Evolutionary conservation across 2,888 invertebrate species (phyloP).

Genomic region (Rhimphoctona megacephalus): DNA sequence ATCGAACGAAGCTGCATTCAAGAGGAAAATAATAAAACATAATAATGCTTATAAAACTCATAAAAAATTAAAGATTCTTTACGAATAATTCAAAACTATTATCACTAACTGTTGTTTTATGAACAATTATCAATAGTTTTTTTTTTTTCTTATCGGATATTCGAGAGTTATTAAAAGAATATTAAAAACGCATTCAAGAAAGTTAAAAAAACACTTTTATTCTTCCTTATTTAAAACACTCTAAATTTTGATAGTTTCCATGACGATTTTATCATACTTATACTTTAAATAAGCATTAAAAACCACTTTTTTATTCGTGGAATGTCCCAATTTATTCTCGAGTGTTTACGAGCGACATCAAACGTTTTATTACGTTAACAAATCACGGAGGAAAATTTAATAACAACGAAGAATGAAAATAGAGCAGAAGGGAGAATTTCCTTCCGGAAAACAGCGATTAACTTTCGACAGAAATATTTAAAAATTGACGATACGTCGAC

Average conservation of each 20-base stretch:
- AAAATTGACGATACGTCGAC: neutral
- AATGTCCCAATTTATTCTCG: neutral
- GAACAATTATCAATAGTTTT: neutral
- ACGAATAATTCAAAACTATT: neutral
- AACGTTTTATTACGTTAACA: neutral
- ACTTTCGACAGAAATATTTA: neutral
- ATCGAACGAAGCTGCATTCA: neutral
- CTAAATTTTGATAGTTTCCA: neutral
- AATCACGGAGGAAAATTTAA: neutral
- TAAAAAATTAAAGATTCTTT: neutral
- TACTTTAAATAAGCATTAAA: neutral
- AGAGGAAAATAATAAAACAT: neutral
- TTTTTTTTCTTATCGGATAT: neutral
- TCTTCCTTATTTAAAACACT: neutral
- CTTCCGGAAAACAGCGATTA: neutral
- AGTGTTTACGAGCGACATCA: neutral
- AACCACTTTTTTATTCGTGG: neutral
- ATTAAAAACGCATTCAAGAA: neutral
- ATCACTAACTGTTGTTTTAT: neutral
- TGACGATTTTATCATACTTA: neutral
- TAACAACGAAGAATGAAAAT: neutral
- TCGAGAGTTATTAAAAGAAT: neutral
- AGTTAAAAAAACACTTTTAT: neutral
- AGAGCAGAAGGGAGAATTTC: neutral
- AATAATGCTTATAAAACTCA: neutral